Conservation (phyloP, 2,113 vertebrate genomes). For the Chaenogobius annularis region DNA sequence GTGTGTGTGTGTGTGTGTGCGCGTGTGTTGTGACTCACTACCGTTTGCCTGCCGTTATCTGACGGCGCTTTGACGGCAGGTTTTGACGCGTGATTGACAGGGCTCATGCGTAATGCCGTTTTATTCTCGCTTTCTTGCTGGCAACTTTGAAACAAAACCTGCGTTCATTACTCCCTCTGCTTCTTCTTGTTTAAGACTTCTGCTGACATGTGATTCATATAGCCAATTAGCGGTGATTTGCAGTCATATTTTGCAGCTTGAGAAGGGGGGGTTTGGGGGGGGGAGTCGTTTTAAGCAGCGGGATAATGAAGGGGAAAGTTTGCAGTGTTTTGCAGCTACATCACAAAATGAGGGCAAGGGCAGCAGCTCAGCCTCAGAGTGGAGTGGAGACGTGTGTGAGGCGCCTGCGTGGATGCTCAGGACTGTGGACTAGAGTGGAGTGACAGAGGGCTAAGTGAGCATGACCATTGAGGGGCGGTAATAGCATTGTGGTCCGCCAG, state of each 20-base stretch:
- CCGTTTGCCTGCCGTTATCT: constrained; percentile 41
- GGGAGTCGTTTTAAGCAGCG: constrained; percentile 27
- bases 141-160: constrained; percentile 37
- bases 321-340: constrained; percentile 44
- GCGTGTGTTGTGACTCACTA: constrained; percentile 55
- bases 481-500: constrained; percentile 66
- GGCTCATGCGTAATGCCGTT: constrained; percentile 37
- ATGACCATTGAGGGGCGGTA: constrained; percentile 66
- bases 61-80: constrained; percentile 52
- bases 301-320: constrained; percentile 65
- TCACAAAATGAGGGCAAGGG: constrained; percentile 62
- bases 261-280: neutral
- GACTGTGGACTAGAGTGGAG: constrained; percentile 50
- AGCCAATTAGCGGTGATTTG: constrained; percentile 61
- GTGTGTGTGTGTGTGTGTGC: neutral
- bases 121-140: neutral
- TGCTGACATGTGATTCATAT: constrained; percentile 53
- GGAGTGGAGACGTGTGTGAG: constrained; percentile 37
- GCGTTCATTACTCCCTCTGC: constrained; percentile 4
- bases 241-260: constrained; percentile 39
- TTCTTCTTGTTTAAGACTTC: constrained; percentile 15
- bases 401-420: constrained; percentile 27
- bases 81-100: constrained; percentile 60
- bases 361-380: constrained; percentile 25
- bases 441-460: constrained; percentile 69